phyloP scores from a whole-genome alignment of 1,140 invertebrate genomes.

The Pararge aegeria region DNA sequence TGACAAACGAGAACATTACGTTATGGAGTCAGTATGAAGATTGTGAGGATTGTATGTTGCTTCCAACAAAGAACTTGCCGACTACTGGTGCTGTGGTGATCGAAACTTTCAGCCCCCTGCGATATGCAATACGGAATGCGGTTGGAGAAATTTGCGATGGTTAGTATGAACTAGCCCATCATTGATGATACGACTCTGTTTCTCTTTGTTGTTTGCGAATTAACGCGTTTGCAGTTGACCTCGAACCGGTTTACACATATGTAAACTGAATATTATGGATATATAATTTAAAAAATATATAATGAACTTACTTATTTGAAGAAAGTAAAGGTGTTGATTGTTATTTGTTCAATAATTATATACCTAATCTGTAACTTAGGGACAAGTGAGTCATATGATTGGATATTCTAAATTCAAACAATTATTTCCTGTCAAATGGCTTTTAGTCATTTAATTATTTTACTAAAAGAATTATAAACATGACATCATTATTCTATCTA shows the following conservation, averaged over 20 bases:
- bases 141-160: constrained; percentile 65
- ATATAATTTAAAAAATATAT: not conserved
- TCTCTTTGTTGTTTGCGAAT: constrained; percentile 1
- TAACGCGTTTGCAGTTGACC: not conserved
- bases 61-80: constrained; percentile 40
- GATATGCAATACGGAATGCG: constrained; percentile 50
- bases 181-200: constrained; percentile 4
- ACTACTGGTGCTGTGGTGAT: constrained; percentile 43
- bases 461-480: no score
- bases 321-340: not conserved
- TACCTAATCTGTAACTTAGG: not conserved
- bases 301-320: no score
- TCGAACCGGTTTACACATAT: constrained; percentile 9
- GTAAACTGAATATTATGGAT: not conserved
- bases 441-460: no score
- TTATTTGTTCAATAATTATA: not conserved
- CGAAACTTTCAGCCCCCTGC: constrained; percentile 56
- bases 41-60: constrained; percentile 61
- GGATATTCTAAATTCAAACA: not conserved
- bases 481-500: no score
- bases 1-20: constrained; percentile 44
- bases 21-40: constrained; percentile 69
- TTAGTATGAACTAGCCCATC: constrained; percentile 35
- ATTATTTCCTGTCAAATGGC: not conserved
- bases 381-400: not conserved